phyloP scores from a whole-genome alignment of 1,140 invertebrate species.

The Vanessa atalanta region DNA sequence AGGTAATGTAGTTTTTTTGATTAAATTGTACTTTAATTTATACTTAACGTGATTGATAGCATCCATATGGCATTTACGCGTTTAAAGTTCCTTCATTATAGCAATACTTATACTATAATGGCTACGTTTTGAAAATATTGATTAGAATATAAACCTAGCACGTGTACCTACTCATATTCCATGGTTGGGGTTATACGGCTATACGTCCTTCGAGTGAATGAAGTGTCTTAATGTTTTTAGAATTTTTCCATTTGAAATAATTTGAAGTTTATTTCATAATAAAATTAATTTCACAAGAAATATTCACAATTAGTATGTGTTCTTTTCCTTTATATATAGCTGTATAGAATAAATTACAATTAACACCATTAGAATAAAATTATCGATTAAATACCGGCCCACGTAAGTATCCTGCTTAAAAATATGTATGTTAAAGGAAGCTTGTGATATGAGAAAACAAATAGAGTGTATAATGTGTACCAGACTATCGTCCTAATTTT shows the following conservation, averaged over 20 bases:
- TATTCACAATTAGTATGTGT: too few species aligned
- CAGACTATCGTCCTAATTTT: conserved; percentile 12
- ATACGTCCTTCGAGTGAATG: too few species aligned
- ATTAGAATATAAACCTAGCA: conserved; percentile 13
- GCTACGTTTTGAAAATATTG: conserved; percentile 12
- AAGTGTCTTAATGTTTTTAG: too few species aligned
- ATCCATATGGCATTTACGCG: background rate
- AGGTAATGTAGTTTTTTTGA: background rate
- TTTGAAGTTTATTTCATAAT: background rate
- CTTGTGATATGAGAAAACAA: background rate
- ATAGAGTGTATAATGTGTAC: background rate
- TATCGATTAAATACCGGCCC: too few species aligned
- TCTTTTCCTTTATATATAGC: too few species aligned
- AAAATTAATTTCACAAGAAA: too few species aligned
- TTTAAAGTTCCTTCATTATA: conserved; percentile 9
- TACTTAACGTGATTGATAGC: too few species aligned
- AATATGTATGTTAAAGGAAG: background rate
- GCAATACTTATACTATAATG: background rate
- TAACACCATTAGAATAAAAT: too few species aligned
- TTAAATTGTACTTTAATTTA: too few species aligned
- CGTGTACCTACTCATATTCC: background rate
- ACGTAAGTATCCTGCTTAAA: background rate
- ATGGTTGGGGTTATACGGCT: too few species aligned
- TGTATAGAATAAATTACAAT: too few species aligned
- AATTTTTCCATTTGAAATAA: background rate